A percentile compares a stretch with the other conserved stretches of the same genome.
Conservation (phyloP, 2,797 vertebrate genomes). For the Typhlichthys subterraneus region DNA sequence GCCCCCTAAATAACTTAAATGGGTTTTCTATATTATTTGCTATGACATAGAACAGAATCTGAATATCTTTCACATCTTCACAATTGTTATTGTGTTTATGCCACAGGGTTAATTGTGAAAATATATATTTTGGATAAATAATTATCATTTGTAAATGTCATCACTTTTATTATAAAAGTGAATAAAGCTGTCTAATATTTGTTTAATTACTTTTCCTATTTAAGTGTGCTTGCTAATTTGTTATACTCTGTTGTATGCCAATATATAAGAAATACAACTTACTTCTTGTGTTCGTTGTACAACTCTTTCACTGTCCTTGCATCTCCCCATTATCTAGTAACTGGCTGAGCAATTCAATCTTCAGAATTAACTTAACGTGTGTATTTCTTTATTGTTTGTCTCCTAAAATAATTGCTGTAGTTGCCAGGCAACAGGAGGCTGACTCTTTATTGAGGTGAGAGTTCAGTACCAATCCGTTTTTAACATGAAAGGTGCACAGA, state of each 20-base stretch:
- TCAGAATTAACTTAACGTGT: not conserved
- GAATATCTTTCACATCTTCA: too few species aligned
- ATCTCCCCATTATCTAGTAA: not conserved
- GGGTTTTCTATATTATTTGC: too few species aligned
- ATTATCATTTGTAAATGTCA: not conserved
- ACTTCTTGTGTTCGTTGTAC: not conserved
- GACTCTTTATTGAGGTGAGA: not conserved
- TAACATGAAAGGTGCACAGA: not conserved
- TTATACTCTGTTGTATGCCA: not conserved
- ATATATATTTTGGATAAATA: not conserved
- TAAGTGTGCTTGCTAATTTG: not conserved
- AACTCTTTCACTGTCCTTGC: not conserved
- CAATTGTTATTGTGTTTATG: too few species aligned
- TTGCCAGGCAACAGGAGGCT: slow-evolving; percentile 6
- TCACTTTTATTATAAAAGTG: not conserved
- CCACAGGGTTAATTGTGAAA: not conserved
- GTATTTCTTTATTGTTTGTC: not conserved
- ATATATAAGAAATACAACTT: not conserved
- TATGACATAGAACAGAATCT: too few species aligned
- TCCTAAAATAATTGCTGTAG: not conserved
- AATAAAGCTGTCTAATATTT: not conserved
- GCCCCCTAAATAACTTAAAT: too few species aligned
- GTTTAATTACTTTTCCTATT: slow-evolving; percentile 6
- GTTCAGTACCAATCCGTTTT: not conserved
- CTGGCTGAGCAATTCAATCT: not conserved